A percentile compares a stretch with the other conserved stretches of the same genome.
Conservation (phyloP, 1,140 invertebrate species). For the Eriocheir sinensis region DNA sequence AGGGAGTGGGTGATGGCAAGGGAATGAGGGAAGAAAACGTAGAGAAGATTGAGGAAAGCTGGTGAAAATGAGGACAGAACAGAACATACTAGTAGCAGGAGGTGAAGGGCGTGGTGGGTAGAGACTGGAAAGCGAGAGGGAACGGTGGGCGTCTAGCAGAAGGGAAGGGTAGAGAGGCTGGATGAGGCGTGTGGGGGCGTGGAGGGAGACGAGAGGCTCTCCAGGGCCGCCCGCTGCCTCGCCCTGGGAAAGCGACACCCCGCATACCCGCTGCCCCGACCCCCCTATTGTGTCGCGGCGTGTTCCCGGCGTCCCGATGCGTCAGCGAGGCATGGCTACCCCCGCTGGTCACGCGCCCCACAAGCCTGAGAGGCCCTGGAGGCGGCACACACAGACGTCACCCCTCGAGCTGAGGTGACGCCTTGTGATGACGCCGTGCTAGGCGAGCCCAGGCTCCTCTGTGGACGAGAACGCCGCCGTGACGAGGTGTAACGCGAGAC, state of each 20-base stretch:
- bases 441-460: not conserved
- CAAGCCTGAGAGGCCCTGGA: not conserved
- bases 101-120: not conserved
- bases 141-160: not conserved
- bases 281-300: slow-evolving; percentile 57
- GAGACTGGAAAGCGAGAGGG: not conserved
- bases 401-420: not conserved
- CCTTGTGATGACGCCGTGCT: not conserved
- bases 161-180: too few relatives aligned
- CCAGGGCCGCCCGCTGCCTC: slow-evolving; percentile 15
- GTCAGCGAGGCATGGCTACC: not conserved
- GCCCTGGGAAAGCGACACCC: slow-evolving; percentile 64
- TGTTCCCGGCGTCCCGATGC: slow-evolving; percentile 53
- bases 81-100: not conserved
- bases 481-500: not conserved
- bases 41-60: not conserved
- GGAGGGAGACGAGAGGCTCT: not conserved
- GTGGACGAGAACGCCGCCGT: not conserved
- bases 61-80: too few relatives aligned
- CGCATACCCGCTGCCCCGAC: slow-evolving; percentile 57
- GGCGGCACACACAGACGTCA: not conserved
- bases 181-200: not conserved
- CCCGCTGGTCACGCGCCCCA: not conserved
- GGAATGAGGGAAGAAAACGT: not conserved
- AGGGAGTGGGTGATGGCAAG: not conserved